These are phyloP conservation scores for Strigamia transsilvanica DNA, from an alignment of 2,888 invertebrate species.

Conservation along the genomic window DNA sequence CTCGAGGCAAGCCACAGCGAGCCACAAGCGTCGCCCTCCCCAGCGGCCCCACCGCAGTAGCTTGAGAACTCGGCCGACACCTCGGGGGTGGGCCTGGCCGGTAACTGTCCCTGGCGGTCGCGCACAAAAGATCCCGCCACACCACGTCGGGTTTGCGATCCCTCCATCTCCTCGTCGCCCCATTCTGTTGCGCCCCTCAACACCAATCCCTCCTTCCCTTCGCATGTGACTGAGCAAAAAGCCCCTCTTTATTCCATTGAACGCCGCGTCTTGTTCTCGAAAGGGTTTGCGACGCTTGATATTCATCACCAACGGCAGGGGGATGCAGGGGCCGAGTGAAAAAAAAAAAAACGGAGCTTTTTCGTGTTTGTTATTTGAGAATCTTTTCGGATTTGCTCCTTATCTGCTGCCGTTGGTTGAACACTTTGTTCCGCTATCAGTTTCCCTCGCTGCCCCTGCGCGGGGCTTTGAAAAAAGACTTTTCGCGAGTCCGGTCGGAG, in stretches of 20 bases:
- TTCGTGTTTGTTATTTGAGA: neutral
- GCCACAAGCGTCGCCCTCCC: constrained; percentile 42
- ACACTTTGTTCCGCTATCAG: constrained; percentile 26
- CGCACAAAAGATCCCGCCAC: constrained; percentile 23
- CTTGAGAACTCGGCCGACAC: constrained; percentile 36
- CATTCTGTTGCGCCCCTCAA: neutral
- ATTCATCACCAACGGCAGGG: neutral
- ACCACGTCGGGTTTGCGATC: neutral
- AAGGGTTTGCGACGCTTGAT: neutral
- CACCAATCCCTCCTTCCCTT: neutral
- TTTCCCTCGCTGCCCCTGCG: neutral
- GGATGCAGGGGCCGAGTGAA: neutral
- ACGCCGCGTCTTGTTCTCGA: neutral
- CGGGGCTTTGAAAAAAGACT: neutral
- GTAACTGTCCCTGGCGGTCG: neutral
- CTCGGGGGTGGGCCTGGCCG: constrained; percentile 14
- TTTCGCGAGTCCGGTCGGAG: neutral
- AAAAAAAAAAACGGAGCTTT: neutral
- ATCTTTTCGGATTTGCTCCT: constrained; percentile 17
- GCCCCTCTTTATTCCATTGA: neutral
- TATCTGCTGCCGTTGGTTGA: constrained; percentile 12
- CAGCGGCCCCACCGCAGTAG: constrained; percentile 40
- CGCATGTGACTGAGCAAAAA: neutral
- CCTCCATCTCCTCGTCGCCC: neutral
- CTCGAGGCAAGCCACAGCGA: constrained; percentile 29